Evolutionary conservation across 1,140 invertebrate genomes (phyloP), one percentile per base, ranked within the genome.

Genomic region (Leptinotarsa lineolata): DNA sequence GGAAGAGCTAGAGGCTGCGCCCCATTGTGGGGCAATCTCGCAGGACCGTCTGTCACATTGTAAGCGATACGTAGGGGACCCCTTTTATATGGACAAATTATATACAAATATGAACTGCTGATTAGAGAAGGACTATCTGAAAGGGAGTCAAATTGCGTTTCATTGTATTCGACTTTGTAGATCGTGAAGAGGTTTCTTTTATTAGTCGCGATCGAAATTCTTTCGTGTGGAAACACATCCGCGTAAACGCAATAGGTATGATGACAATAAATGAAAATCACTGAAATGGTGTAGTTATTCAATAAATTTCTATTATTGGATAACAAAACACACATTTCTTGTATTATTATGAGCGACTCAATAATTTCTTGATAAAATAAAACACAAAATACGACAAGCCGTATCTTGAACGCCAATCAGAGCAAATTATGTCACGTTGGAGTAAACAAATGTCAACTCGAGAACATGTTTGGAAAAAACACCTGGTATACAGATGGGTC

Each of bases 71-170:
- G 69, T 76, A 60, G 58, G 80, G 77, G 80, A 81, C 75, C 78
- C 73, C 81, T 82, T 84, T 84, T 83, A 81, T 81, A 81, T 78
- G 77, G 73, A 83, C 83, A 84, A 84, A 84, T 84, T 84, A 84
- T 84, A 84, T 84, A 84, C 83, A 84, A 84, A 84, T 84, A 84
- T 83, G 79, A 77, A 84, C 83, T 83, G 76, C 78, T 82, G 81
- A 83, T 83, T 83, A 82, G 73, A 75, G 78, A 72, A 72, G 65
- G 61, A n/a, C 16, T n/a, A 63, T 63, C 24, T 63, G 61, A 63
- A 30, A 20, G 61, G 61, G 61, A 15, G 20, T 63, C 61, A 39
- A n/a, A 65, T 65, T 21, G 22, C 22, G 22, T 65, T 16, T 12
- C 24, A 65, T 65, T 65, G 63, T 65, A n/a, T 65, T 65, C 63